These are phyloP conservation scores for Panorpa germanica DNA, from an alignment of 2,888 invertebrate species.

Conservation along the genomic window DNA sequence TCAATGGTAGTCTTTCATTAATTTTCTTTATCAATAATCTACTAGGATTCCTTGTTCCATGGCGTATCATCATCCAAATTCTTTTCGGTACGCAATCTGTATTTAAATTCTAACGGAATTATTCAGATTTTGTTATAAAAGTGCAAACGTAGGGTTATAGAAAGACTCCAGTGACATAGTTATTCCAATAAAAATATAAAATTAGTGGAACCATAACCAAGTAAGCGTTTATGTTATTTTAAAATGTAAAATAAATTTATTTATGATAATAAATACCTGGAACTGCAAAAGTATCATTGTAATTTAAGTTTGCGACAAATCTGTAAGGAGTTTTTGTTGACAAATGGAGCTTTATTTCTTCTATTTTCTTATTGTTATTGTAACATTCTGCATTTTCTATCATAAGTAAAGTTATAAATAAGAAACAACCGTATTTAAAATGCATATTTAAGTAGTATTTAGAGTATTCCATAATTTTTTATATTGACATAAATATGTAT, in stretches of 20 bases:
- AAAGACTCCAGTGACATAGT: too few relatives aligned
- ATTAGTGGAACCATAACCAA: constrained; percentile 4
- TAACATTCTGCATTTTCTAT: too few relatives aligned
- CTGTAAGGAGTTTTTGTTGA: constrained; percentile 59
- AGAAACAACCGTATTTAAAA: too few relatives aligned
- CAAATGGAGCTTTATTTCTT: constrained; percentile 30
- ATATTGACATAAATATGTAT: too few relatives aligned
- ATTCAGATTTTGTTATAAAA: constrained; percentile 1
- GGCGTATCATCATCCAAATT: constrained; percentile 58
- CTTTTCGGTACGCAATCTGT: constrained; percentile 44
- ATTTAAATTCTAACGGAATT: too few relatives aligned
- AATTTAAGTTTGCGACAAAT: constrained; percentile 41
- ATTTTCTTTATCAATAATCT: constrained; percentile 32
- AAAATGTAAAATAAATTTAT: constrained; percentile 8
- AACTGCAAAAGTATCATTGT: constrained; percentile 33
- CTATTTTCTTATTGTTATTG: constrained; percentile 15
- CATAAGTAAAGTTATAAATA: too few relatives aligned
- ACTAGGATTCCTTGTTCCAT: constrained; percentile 60
- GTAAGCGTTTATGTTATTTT: constrained; percentile 5
- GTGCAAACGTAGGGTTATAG: neutral
- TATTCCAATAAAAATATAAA: neutral
- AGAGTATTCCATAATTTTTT: too few relatives aligned
- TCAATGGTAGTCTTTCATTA: constrained; percentile 28
- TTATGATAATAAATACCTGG: constrained; percentile 36
- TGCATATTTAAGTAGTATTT: too few relatives aligned